A percentile compares a stretch with the other conserved stretches of the same genome.
Conservation (phyloP, 37 sponge, comb jelly and placozoan species). For the Petrosia ficiformis region DNA sequence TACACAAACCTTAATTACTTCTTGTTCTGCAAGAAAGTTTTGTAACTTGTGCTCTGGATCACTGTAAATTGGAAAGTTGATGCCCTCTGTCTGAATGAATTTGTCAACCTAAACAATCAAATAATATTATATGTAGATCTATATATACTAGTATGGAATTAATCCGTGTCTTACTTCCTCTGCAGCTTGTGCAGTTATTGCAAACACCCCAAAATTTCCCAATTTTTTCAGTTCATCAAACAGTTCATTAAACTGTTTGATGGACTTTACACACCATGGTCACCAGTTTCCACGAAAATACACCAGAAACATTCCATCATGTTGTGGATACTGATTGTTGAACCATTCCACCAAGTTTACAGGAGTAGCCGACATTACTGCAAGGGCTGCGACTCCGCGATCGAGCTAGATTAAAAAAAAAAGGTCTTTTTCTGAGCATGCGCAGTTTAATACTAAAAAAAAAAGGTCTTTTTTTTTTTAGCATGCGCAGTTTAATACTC, state of each 20-base stretch:
- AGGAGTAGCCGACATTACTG: constrained; percentile 14
- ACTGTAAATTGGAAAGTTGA: constrained; percentile 14
- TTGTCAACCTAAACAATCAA: background rate
- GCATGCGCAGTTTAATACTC: too few species aligned
- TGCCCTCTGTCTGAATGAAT: background rate
- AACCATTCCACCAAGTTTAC: constrained; percentile 12
- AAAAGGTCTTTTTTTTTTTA: too few species aligned
- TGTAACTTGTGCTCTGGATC: constrained; percentile 42
- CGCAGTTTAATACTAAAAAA: too few species aligned
- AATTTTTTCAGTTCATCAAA: constrained; percentile 39
- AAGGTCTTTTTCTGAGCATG: too few species aligned
- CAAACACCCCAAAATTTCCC: constrained; percentile 32
- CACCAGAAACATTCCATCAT: constrained; percentile 41
- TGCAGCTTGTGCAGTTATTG: constrained; percentile 38
- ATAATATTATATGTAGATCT: background rate
- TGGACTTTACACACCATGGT: constrained; percentile 61
- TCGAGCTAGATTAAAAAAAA: too few species aligned
- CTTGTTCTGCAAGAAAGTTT: constrained; percentile 49
- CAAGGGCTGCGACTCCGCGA: too few species aligned
- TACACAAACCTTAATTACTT: constrained; percentile 13
- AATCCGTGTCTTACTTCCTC: constrained; percentile 18
- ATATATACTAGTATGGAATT: background rate
- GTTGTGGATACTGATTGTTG: background rate
- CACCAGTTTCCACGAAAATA: constrained; percentile 71
- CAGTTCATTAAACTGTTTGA: constrained; percentile 51